These are phyloP conservation scores for Lymantria dispar DNA, from an alignment of 2,888 invertebrate species.

Conservation along the genomic window DNA sequence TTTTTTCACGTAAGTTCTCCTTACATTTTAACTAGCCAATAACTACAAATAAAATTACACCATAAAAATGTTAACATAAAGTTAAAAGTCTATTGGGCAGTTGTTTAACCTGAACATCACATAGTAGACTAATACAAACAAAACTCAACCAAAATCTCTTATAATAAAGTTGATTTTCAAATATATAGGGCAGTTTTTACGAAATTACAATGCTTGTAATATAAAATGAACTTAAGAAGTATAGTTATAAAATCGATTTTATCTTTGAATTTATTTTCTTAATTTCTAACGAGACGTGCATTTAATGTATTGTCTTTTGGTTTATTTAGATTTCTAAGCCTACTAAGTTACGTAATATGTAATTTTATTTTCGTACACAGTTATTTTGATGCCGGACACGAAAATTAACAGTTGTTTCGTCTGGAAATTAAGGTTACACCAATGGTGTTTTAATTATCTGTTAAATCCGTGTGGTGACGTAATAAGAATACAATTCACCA, in stretches of 20 bases:
- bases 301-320: slow-evolving; percentile 25
- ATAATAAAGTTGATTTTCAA: background rate
- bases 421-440: no score
- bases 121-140: background rate
- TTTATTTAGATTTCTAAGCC: slow-evolving; percentile 45
- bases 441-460: no score
- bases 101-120: background rate
- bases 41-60: slow-evolving; percentile 1
- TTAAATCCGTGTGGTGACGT: no score
- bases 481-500: no score
- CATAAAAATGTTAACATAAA: background rate
- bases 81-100: background rate
- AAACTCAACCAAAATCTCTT: background rate
- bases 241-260: background rate
- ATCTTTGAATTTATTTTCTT: slow-evolving; percentile 5
- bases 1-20: slow-evolving; percentile 29
- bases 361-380: background rate
- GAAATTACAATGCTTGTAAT: background rate
- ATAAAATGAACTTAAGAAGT: background rate
- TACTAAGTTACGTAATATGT: background rate
- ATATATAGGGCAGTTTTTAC: background rate
- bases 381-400: background rate
- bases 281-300: slow-evolving; percentile 27
- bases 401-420: background rate
- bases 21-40: slow-evolving; percentile 4